Base-by-base conservation (phyloP, 2,888 invertebrate species). In the Synergus japonicus region DNA sequence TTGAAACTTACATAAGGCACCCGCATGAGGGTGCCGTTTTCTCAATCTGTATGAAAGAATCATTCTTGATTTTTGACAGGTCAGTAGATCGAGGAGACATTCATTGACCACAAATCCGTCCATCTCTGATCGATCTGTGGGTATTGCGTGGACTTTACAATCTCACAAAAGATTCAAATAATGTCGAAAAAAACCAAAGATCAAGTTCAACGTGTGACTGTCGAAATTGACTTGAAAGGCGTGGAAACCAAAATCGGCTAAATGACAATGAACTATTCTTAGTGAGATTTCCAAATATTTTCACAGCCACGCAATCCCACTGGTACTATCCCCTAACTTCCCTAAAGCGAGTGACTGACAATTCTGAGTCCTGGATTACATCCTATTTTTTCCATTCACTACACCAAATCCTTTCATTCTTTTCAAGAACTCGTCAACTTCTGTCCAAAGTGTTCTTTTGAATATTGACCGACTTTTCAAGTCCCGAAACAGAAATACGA, bases 261-360 rank as follows among this genome's bases (percentile, higher is more conserved):
- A 44, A 80, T 46, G 76, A 84, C 84, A 84, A 83, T 84, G 82
- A 83, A 80, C 76, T 64, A 76, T 79, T 77, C 78, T 79, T 37
- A 29, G 78, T 78, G 78, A 79, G 86, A 86, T n/a, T 86, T 87
- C 88, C 85, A 90, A 90, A 90, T 90, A 90, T 90, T 91, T 91
- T 90, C 88, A 90, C 89, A 89, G 88, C 87, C 87, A 90, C 88
- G 88, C 86, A 87, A 87, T 85, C 67, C 83, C 63, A 79, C 81
- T 82, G 82, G 80, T 60, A 76, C 81, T 63, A 49, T 76, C 78
- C 79, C 76, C 43, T 49, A 81, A 82, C 77, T 79, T 67, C 69
- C 66, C 77, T 78, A 63, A 46, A 76, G 73, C 79, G 80, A 65
- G 76, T 81, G 82, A 79, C 80, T 76, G 81, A 81, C 79, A 80